Base-by-base conservation (phyloP, 2,797 vertebrate genomes). In the Semotilus atromaculatus region DNA sequence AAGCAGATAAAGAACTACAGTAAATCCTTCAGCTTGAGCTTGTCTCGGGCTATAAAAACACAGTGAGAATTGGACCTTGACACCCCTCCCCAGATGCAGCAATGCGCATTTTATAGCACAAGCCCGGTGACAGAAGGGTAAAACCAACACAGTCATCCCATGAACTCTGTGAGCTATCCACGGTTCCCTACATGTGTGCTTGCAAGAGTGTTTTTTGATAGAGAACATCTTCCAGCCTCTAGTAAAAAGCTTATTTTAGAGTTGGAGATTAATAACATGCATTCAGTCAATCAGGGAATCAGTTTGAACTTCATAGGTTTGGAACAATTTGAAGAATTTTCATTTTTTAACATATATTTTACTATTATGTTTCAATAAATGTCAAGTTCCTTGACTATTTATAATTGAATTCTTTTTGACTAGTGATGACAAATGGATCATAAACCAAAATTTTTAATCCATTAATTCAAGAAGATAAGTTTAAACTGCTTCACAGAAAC, bases 21-120 rank as follows among this genome's bases (percentile, higher is more conserved):
- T 90, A 91, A 89, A 90, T 91, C 88, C 84, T 87, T 89, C 38
- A 82, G 13, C 67, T 80, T 7, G 38, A 71, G 89, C 88, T 89
- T 83, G 82, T 89, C 72, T 77, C 43, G 23, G 80, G 64, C 60
- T 85, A 80, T 91, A 88, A 90, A 90, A 89, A 79, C 77, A 64
- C 71, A 45, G 76, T 76, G 86, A 92, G 83, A 92, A 90, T 91
- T 83, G 88, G 64, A 43, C 36, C 67, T 38, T 71, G 72, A 71
- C 3, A 5, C 70, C 70, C 40, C 66, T 71, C 79, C 53, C 78
- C 45, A 45, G 26, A 72, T 70, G 55, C 79, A 43, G 40, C 83
- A 58, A 74, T 84, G 79, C 75, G 40, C 76, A 29, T 86, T 83
- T 81, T 76, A 82, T 74, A 40, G 48, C 68, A 11, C 26, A 31